These are phyloP conservation scores for Thelaira solivaga DNA, from an alignment of 2,888 invertebrate genomes.

Conservation along the genomic window DNA sequence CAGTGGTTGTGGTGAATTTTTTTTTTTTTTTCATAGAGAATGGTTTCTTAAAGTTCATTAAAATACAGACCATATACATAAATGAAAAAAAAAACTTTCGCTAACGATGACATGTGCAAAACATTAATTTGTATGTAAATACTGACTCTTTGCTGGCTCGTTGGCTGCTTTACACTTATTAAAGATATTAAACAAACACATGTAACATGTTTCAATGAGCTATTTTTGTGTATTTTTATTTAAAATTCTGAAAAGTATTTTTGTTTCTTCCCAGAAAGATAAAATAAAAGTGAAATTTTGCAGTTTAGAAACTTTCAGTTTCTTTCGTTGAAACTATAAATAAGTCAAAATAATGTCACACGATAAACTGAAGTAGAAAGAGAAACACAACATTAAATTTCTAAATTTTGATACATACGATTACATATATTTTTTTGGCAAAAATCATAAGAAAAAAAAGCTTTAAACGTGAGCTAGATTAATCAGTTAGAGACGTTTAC, in stretches of 20 bases:
- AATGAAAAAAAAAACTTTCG: conserved; percentile 45
- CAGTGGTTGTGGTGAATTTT: not conserved
- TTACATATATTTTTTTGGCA: too few relatives aligned
- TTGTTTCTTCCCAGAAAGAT: not conserved
- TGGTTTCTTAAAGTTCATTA: not conserved
- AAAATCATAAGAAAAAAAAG: too few relatives aligned
- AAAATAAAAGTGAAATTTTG: conserved; percentile 38
- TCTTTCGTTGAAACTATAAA: not conserved
- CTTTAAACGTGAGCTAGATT: too few relatives aligned
- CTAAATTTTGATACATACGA: too few relatives aligned
- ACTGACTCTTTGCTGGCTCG: not conserved
- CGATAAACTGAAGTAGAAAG: not conserved
- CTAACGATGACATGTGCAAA: conserved; percentile 54
- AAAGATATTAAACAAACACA: conserved; percentile 2
- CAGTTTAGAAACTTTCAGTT: conserved; percentile 22
- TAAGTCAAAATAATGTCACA: not conserved
- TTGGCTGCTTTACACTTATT: conserved; percentile 5
- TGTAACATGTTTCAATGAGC: not conserved
- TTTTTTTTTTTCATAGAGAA: not conserved
- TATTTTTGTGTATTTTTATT: conserved; percentile 1
- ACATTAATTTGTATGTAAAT: conserved; percentile 29
- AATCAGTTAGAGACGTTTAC: too few relatives aligned
- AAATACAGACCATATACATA: conserved; percentile 3
- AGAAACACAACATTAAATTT: too few relatives aligned
- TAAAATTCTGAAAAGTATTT: conserved; percentile 27